Evolutionary conservation across 2,888 invertebrate species (phyloP), one percentile per base, ranked within the genome.

Genomic region (Pharmacophagus antenor): DNA sequence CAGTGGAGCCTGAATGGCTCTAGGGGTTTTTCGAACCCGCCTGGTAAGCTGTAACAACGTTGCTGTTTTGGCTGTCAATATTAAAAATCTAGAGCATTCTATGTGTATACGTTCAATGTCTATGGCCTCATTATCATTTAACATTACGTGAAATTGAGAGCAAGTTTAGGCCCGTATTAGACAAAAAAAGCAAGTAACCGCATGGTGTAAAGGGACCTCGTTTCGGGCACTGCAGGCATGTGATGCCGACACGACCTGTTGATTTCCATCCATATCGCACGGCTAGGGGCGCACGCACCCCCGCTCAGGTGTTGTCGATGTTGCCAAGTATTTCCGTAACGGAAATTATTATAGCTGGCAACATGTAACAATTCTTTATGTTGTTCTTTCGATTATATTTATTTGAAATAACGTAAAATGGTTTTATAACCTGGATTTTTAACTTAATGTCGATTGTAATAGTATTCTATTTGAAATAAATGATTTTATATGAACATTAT

Each of bases 241-340:
- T 71, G 69, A 61, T 71, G 65, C 69, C 69, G 76, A 70, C 70
- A 75, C 73, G 75, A 87, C 86, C 86, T 87, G 86, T 86, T 87
- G 86, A 85, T 77, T 80, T 78, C 66, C 71, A 73, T 71, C 76
- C 80, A 80, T 79, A 77, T 72, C 66, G 74, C 71, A 74, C 75
- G 44, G 52, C 61, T 71, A 79, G 80, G 79, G 82, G 67, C 70
- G 78, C 62, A 59, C 48, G 48, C 60, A 51, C 61, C 51, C 59
- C 50, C 50, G 63, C 25, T 62, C 46, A 42, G 49, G 46, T 57
- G 57, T 51, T 62, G 50, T 62, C 66, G 63, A 65, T 59, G 37
- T 60, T 61, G 42, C 37, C 25, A 47, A 50, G 7, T 22, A 21
- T 52, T 56, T 50, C 58, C 62, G 25, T 41, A 62, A 58, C 61